Conservation (phyloP, 1,140 invertebrate genomes). For the Musca domestica region DNA sequence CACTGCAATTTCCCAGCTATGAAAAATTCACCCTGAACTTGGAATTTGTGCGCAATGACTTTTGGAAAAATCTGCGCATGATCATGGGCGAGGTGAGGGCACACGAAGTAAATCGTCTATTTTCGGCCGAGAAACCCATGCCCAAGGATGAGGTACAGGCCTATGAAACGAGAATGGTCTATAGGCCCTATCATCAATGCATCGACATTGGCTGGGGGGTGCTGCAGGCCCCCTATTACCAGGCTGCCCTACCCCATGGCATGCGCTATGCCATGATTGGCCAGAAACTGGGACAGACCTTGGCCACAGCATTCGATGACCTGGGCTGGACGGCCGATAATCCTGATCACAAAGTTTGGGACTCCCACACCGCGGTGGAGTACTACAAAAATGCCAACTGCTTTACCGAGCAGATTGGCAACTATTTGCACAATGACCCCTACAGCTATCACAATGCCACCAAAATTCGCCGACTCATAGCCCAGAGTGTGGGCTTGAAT, state of each 20-base stretch:
- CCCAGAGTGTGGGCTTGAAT: slow-evolving; percentile 62
- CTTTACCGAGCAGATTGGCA: slow-evolving; percentile 83
- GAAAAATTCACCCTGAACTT: slow-evolving; percentile 32
- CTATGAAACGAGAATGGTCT: slow-evolving; percentile 36
- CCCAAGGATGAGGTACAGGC: slow-evolving; percentile 38
- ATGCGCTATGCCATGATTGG: slow-evolving; percentile 95
- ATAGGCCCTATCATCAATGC: slow-evolving; percentile 85
- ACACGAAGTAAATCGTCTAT: slow-evolving; percentile 31
- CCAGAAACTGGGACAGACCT: slow-evolving; percentile 86
- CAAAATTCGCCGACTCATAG: slow-evolving; percentile 68
- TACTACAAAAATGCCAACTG: slow-evolving; percentile 89
- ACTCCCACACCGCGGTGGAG: slow-evolving; percentile 80
- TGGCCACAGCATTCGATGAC: slow-evolving; percentile 93
- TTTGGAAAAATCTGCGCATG: slow-evolving; percentile 43
- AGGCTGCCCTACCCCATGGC: slow-evolving; percentile 79
- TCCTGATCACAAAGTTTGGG: slow-evolving; percentile 75
- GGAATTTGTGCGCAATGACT: slow-evolving; percentile 35
- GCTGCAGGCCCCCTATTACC: slow-evolving; percentile 89
- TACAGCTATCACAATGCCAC: slow-evolving; percentile 60
- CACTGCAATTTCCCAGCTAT: slow-evolving; percentile 32
- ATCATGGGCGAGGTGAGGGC: slow-evolving; percentile 23
- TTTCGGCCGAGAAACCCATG: slow-evolving; percentile 27
- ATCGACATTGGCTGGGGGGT: slow-evolving; percentile 95
- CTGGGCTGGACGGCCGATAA: slow-evolving; percentile 88
- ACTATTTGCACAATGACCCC: slow-evolving; percentile 33